A percentile compares a stretch with the other conserved stretches of the same genome.
Conservation (phyloP, 64 coral and sea anemone species). For the Pocillopora damicornis region DNA sequence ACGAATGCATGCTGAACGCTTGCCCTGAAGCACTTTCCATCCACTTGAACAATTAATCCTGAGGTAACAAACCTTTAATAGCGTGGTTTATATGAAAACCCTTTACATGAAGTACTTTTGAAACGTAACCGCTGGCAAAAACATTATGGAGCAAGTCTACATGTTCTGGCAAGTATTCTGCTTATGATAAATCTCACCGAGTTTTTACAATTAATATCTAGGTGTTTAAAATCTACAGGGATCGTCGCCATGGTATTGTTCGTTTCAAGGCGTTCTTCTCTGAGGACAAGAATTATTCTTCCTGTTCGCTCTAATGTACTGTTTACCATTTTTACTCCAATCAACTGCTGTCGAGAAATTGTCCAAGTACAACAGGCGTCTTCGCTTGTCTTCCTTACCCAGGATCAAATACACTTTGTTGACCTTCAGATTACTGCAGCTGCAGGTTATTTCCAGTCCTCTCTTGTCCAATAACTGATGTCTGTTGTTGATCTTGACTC, state of each 20-base stretch:
- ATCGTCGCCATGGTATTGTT: not conserved
- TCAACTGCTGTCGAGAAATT: constrained; percentile 76
- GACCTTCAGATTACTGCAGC: constrained; percentile 49
- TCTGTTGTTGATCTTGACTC: constrained; percentile 51
- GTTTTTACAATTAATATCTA: too few species aligned
- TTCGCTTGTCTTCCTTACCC: constrained; percentile 77
- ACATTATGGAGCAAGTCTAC: too few species aligned
- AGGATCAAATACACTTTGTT: constrained; percentile 79
- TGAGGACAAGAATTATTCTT: constrained; percentile 53
- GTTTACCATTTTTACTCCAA: constrained; percentile 75
- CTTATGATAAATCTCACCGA: too few species aligned
- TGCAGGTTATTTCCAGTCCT: constrained; percentile 75
- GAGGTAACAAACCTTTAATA: too few species aligned
- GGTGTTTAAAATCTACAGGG: too few species aligned
- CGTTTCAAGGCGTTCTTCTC: constrained; percentile 1
- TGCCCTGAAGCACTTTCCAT: too few species aligned
- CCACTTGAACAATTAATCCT: too few species aligned
- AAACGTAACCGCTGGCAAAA: too few species aligned
- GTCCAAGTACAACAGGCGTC: constrained; percentile 63
- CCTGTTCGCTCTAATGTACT: constrained; percentile 60
- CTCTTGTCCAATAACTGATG: constrained; percentile 66
- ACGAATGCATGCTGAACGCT: too few species aligned
- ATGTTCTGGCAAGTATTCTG: too few species aligned
- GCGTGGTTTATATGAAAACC: too few species aligned
- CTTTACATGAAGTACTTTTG: too few species aligned